Conservation (phyloP, 2,113 vertebrate species). For the Tachuris rubrigastra region DNA sequence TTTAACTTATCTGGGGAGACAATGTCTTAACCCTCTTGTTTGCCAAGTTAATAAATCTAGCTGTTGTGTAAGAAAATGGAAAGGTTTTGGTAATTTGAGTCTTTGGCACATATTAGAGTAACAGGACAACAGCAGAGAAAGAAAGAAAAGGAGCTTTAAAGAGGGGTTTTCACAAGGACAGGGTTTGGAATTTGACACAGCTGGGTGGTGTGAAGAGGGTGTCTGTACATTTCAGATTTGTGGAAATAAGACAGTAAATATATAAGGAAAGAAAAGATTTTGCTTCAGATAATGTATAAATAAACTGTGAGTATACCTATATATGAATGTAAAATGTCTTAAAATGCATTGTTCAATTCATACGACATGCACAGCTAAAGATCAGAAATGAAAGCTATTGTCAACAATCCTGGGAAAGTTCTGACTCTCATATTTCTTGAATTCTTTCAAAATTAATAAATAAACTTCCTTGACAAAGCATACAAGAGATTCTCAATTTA, state of each 20-base stretch:
- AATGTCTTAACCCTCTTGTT: not conserved
- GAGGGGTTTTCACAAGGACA: not conserved
- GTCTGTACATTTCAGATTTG: not conserved
- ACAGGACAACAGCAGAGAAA: not conserved
- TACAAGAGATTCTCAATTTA: not conserved
- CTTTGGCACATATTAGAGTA: not conserved
- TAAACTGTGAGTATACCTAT: not conserved
- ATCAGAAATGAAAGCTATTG: slow-evolving; percentile 1
- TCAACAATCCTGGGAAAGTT: not conserved
- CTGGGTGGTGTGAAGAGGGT: not conserved
- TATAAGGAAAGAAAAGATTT: not conserved
- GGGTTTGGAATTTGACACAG: not conserved
- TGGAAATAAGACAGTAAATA: not conserved
- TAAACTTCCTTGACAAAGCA: not conserved
- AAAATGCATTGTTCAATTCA: not conserved
- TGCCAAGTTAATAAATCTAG: not conserved
- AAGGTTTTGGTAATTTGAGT: not conserved
- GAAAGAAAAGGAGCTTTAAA: not conserved
- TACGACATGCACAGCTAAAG: not conserved
- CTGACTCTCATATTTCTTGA: not conserved
- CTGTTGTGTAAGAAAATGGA: not conserved
- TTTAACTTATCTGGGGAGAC: not conserved
- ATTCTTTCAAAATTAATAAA: slow-evolving; percentile 2
- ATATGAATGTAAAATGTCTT: not conserved
- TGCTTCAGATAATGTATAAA: not conserved